These are phyloP conservation scores for Chironomus riparius DNA, from an alignment of 2,888 invertebrate species.

Conservation along the genomic window DNA sequence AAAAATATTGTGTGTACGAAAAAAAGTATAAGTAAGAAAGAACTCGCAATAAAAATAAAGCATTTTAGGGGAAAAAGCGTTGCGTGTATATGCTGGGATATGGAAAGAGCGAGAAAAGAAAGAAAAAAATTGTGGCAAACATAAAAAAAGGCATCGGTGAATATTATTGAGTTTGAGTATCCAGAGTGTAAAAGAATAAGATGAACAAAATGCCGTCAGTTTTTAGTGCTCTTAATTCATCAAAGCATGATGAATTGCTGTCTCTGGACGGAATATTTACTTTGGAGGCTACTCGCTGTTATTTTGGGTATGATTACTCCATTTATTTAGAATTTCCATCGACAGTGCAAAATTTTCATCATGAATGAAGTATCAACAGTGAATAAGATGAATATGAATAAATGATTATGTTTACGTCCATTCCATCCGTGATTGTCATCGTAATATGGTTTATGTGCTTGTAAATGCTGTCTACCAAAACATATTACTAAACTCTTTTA, in stretches of 20 bases:
- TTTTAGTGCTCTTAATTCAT: slow-evolving; percentile 1
- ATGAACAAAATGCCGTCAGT: neutral
- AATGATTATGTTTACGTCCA: too few species aligned
- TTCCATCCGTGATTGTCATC: too few species aligned
- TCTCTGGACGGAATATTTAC: too few species aligned
- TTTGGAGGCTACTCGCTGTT: too few species aligned
- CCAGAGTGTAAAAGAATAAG: neutral
- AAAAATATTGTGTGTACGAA: slow-evolving; percentile 20
- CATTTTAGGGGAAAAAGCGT: slow-evolving; percentile 3
- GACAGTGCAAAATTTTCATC: too few species aligned
- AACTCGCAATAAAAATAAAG: slow-evolving; percentile 16
- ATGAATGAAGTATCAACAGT: too few species aligned
- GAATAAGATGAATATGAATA: too few species aligned
- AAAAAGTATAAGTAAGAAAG: neutral
- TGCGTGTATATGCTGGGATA: neutral
- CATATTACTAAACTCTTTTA: too few species aligned
- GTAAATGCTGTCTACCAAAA: too few species aligned
- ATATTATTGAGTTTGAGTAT: neutral
- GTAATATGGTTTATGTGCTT: too few species aligned
- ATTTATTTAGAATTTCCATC: too few species aligned
- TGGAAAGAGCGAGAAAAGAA: neutral
- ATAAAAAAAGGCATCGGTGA: neutral
- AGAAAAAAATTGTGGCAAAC: neutral
- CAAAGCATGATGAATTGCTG: neutral
- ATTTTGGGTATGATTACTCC: too few species aligned